Evolutionary conservation across 2,888 invertebrate genomes (phyloP), one percentile per base, ranked within the genome.

Genomic region (Ischnus inquisitorius): DNA sequence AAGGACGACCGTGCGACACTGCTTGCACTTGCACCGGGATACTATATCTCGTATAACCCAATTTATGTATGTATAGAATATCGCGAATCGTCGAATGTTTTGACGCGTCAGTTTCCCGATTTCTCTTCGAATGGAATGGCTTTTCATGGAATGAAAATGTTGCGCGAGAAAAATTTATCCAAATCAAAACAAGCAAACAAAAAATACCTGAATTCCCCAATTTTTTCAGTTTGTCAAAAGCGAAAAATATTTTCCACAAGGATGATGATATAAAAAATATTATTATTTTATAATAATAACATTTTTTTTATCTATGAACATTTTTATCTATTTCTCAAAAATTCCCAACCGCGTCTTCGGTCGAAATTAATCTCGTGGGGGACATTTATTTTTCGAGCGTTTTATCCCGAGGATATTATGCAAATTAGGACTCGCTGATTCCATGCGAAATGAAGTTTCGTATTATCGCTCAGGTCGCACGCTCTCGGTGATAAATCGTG

Each of bases 1-100:
- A 64, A 51, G 64, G 51, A 75, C 64, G 64, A 75, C 39, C 48
- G 57, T 43, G 54, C 19, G 19, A 39, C 54, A 39, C 54, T 69
- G 48, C 68, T 57, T 60, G 62, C 34, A n/a, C 60, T 60, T 60
- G 60, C 28, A 14, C 0, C 28, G 28, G 60, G 34, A 25, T 60
- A 4, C 25, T 60, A 28, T 60, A 46, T 46, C 12, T n/a, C n/a
- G n/a, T 14, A 46, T 46, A 46, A 46, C 14, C n/a, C 46, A 46
- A 46, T n/a, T 14, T 46, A 46, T 46, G 12, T 46, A 46, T 14
- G 46, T 46, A n/a, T 46, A n/a, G 2, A 14, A n/a, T 46, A 34
- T 34, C 6, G 2, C 34, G 34, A 34, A 34, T 34, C 34, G 34
- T 8, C 34, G 34, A 34, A 34, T 34, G 34, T 34, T 34, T 4